Conservation (phyloP, 2,113 vertebrate species). For the Chaetodon trifascialis region DNA sequence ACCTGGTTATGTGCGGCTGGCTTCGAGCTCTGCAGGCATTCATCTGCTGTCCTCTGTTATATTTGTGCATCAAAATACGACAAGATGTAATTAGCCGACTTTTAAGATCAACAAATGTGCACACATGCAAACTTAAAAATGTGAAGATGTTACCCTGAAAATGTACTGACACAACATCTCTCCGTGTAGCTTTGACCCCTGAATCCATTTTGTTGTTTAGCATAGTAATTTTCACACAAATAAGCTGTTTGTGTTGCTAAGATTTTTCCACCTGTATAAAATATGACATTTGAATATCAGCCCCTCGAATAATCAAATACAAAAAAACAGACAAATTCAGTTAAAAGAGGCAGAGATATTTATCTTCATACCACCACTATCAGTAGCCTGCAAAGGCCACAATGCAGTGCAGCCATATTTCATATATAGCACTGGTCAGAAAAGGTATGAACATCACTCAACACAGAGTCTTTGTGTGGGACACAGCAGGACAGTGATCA, state of each 20-base stretch:
- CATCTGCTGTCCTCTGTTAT: not conserved
- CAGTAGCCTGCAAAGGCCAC: not conserved
- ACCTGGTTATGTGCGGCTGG: not conserved
- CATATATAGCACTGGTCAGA: conserved; percentile 11
- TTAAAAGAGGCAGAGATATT: not conserved
- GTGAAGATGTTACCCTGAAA: too few relatives aligned
- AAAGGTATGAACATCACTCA: conserved; percentile 4
- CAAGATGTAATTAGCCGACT: conserved; percentile 1
- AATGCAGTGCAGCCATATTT: conserved; percentile 1
- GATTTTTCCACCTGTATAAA: not conserved
- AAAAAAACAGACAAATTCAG: not conserved
- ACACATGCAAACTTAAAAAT: too few relatives aligned
- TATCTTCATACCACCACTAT: not conserved
- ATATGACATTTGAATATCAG: not conserved
- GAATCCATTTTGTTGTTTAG: conserved; percentile 1
- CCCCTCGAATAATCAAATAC: too few relatives aligned
- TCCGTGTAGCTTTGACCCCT: not conserved
- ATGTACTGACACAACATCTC: not conserved
- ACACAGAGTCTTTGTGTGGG: conserved; percentile 4
- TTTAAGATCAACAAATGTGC: not conserved
- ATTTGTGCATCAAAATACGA: not conserved
- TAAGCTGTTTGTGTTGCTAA: not conserved
- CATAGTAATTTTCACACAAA: not conserved
- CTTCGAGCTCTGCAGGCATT: not conserved
- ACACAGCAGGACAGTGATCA: not conserved